Base-by-base conservation (phyloP, 2,113 vertebrate genomes). In the Notechis scutatus region DNA sequence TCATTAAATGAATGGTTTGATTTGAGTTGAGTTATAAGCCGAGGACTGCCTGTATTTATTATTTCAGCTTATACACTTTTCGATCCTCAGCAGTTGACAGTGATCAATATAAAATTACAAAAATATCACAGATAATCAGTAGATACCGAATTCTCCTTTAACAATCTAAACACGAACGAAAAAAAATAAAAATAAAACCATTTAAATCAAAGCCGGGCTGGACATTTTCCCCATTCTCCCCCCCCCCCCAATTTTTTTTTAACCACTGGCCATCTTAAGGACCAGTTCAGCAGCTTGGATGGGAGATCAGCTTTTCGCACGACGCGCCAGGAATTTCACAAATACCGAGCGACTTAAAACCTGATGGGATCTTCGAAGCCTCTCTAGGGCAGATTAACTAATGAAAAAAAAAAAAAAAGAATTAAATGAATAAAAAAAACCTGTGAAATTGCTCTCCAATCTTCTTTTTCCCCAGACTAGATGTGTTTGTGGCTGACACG, bases 311-410 rank as follows among this genome's bases (percentile, higher is more conserved):
- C 96, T 97, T 81, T 98, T 97, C 97, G 96, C 96, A 96, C 96
- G 95, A 95, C n/a, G 95, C 93, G 96, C 96, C 97, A 96, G 96
- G 97, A 97, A 96, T 97, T 96, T 97, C 96, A 95, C 96, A 97
- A 97, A 96, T 97, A 95, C 96, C 94, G 92, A 96, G 94, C 93
- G 96, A 97, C 97, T 97, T 97, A 97, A 96, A 96, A n/a, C 57
- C 95, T 9, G 97, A 97, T 97, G 96, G 95, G 96, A 97, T 97
- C 97, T 97, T 97, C 96, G 96, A 98, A 97, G 96, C 95, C 95
- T 97, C 97, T 97, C 94, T 95, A 97, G 97, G 93, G 97, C 96
- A 96, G 97, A 97, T 97, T 97, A 97, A 97, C 97, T 97, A 97
- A 98, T 96, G 96, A 97, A 96, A 94, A 97, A 96, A 94, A 29